phyloP scores from a whole-genome alignment of 2,113 vertebrate species.

The Pionites leucogaster region DNA sequence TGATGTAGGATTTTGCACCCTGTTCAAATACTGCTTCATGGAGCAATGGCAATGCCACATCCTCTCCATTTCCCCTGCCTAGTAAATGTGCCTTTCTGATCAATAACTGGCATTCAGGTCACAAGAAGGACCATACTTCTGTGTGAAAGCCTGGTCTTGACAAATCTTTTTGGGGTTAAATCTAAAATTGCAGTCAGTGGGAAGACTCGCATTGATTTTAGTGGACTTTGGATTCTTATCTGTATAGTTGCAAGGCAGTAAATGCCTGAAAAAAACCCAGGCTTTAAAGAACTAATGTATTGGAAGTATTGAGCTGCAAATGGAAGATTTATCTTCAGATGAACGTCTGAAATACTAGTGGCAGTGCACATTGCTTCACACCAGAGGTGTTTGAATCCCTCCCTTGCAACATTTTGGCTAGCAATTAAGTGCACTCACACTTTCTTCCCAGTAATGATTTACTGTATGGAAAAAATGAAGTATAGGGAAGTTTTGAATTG shows the following conservation, averaged over 20 bases:
- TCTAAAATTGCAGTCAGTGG: not conserved
- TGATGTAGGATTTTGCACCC: not conserved
- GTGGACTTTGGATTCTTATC: not conserved
- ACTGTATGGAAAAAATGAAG: not conserved
- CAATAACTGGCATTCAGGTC: not conserved
- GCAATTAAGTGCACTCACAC: not conserved
- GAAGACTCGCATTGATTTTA: not conserved
- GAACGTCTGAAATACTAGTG: not conserved
- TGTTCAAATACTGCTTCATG: not conserved
- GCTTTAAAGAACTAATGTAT: not conserved
- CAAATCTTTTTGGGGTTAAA: not conserved
- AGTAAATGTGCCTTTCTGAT: not conserved
- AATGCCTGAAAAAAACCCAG: not conserved
- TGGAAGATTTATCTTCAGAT: not conserved
- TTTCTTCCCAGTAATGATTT: not conserved
- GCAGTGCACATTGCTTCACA: rapidly evolving
- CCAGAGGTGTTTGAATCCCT: not conserved
- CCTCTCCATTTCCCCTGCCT: not conserved
- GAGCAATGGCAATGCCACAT: not conserved
- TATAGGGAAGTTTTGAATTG: not conserved
- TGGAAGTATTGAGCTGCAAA: not conserved
- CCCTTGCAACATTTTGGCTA: not conserved
- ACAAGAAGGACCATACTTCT: not conserved
- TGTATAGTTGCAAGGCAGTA: not conserved
- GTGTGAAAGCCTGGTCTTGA: not conserved